Base-by-base conservation (phyloP, 1,140 invertebrate species). In the Dendrolimus kikuchii region DNA sequence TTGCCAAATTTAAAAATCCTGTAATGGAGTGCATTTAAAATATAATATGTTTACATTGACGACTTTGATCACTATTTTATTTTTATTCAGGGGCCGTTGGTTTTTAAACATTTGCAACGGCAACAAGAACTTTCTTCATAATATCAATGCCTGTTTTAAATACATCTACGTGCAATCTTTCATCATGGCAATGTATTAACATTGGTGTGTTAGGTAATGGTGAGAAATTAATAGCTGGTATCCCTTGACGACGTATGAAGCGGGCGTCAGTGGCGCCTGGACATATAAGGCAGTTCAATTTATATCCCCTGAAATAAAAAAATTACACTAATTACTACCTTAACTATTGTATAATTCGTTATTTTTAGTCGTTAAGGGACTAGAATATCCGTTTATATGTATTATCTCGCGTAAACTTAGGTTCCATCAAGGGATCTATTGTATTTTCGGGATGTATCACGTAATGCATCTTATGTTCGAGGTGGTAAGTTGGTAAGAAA, bases 201-300 rank as follows among this genome's bases (percentile, higher is more conserved):
- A 91, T 75, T 0, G 92, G 92, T 2, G 93, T 94, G 66, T 92
- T 89, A 63, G 90, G 91, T 77, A 95, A 93, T 0, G 94, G 94
- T 8, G 92, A 93, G 71, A 95, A 94, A 45, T 93, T 93, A 59
- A 95, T 83, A 4, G 92, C 92, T 5, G 92, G 92, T 38, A 94
- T 89, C 4, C 92, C 92, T 48, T 89, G 73, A 66, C 87, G 69
- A 4, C 81, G 62, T 1, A 84, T 53, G 53, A 65, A 82, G 2
- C 76, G 68, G 4, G 77, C 73, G 56, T 86, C 79, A 0, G 80
- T 84, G 6, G 74, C 70, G 38, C 71, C 74, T 2, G 72, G 68
- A 46, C 77, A 84, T 68, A 75, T 68, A 39, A 73, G 9, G 40
- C 56, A 57, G 0, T 51, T 50, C 1, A 76, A 5, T 10, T 60